Conservation (phyloP, 2,888 invertebrate species). For the Platerodrilus igneus region DNA sequence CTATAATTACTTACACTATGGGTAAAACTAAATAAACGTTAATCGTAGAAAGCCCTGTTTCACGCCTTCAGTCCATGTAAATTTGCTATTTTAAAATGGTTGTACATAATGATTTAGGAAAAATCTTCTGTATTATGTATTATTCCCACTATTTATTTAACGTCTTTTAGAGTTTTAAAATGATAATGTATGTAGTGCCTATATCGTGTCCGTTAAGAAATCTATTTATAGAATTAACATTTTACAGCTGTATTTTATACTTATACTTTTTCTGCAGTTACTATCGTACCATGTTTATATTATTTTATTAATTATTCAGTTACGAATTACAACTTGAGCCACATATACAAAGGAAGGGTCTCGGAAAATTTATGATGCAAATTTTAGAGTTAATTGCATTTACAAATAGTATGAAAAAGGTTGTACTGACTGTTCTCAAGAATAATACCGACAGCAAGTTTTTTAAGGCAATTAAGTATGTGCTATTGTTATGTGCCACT, state of each 20-base stretch:
- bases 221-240: too few species aligned
- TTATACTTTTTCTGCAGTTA: too few species aligned
- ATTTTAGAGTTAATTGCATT: slow-evolving; percentile 71
- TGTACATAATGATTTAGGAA: too few species aligned
- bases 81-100: too few species aligned
- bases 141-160: slow-evolving; percentile 2
- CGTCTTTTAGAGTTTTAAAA: slow-evolving; percentile 7
- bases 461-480: slow-evolving; percentile 72
- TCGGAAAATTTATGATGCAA: slow-evolving; percentile 78
- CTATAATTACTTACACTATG: too few species aligned
- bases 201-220: too few species aligned
- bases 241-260: too few species aligned
- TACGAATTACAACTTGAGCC: slow-evolving; percentile 84
- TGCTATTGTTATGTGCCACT: slow-evolving; percentile 13
- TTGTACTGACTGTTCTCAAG: slow-evolving; percentile 77
- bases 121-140: too few species aligned
- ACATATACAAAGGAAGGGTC: slow-evolving; percentile 66
- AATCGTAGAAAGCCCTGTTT: too few species aligned
- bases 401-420: slow-evolving; percentile 71
- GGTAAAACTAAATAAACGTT: too few species aligned
- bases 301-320: slow-evolving; percentile 46
- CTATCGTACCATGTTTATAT: background rate
- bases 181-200: too few species aligned
- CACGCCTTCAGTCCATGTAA: too few species aligned
- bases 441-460: slow-evolving; percentile 71